phyloP scores from a whole-genome alignment of 1,140 invertebrate genomes.

The Drosophila bocki region DNA sequence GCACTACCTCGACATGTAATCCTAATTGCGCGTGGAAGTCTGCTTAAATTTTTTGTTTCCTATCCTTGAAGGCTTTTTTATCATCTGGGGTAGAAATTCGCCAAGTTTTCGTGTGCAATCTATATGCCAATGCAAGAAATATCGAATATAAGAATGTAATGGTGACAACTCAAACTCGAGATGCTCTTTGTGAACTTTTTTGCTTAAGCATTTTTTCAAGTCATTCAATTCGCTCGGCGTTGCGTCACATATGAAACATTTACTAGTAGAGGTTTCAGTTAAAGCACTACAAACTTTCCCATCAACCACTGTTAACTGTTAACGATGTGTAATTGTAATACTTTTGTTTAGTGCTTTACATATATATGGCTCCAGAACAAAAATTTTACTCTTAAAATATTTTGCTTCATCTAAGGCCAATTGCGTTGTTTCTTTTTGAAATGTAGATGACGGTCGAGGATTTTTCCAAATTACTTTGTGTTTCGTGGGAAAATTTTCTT shows the following conservation, averaged over 20 bases:
- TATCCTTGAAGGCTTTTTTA: not conserved
- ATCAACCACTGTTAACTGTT: conserved; percentile 14
- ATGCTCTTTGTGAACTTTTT: not conserved
- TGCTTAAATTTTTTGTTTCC: not conserved
- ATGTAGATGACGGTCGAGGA: conserved; percentile 4
- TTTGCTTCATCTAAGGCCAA: conserved; percentile 3
- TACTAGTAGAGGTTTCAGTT: conserved; percentile 3
- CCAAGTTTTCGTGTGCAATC: conserved; percentile 2
- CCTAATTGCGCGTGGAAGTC: conserved; percentile 6
- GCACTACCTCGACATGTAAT: not conserved
- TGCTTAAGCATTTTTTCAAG: not conserved
- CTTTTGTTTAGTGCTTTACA: not conserved
- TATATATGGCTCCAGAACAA: not conserved
- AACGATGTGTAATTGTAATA: conserved; percentile 1
- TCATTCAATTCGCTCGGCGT: conserved; percentile 3
- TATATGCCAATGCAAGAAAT: conserved; percentile 10
- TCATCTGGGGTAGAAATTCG: conserved; percentile 4
- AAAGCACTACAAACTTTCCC: conserved; percentile 12
- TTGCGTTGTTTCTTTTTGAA: conserved; percentile 5
- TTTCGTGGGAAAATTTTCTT: conserved; percentile 6
- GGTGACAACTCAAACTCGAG: conserved; percentile 1
- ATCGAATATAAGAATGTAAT: conserved; percentile 1
- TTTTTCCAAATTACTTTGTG: not conserved
- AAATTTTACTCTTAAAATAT: conserved; percentile 3
- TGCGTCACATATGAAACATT: conserved; percentile 8